These are phyloP conservation scores for Paedocypris micromegethes DNA, from an alignment of 2,797 vertebrate genomes.

Conservation along the genomic window DNA sequence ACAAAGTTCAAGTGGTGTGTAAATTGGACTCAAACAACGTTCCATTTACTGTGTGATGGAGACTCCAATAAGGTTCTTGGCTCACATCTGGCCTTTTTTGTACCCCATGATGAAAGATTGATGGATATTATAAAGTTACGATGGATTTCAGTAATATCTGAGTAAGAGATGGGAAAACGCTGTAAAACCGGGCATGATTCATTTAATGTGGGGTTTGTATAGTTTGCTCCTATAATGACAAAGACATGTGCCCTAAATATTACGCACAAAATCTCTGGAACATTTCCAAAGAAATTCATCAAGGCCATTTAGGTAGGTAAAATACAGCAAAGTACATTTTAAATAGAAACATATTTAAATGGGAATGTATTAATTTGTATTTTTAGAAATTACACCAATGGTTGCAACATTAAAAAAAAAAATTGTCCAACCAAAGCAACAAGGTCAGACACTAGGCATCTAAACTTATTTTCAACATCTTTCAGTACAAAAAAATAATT, in stretches of 20 bases:
- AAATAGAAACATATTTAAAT: too few species aligned
- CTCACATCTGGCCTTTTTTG: slow-evolving; percentile 18
- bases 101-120: slow-evolving; percentile 24
- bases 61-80: slow-evolving; percentile 27
- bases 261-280: too few species aligned
- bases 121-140: slow-evolving; percentile 15
- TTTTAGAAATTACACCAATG: too few species aligned
- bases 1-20: background rate
- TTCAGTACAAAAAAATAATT: too few species aligned
- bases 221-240: slow-evolving; percentile 1
- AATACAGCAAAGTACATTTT: too few species aligned
- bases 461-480: too few species aligned
- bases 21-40: slow-evolving; percentile 22
- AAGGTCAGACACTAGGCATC: too few species aligned
- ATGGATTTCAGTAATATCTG: slow-evolving; percentile 30
- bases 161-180: slow-evolving; percentile 1
- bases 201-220: slow-evolving; percentile 11
- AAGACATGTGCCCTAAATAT: background rate
- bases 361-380: too few species aligned
- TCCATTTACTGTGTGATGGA: slow-evolving; percentile 25
- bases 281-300: too few species aligned
- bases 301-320: too few species aligned
- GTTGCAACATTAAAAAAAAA: too few species aligned
- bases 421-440: too few species aligned
- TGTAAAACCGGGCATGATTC: slow-evolving; percentile 10